Base-by-base conservation (phyloP, 2,888 invertebrate species). In the Sinotaia quadrata region DNA sequence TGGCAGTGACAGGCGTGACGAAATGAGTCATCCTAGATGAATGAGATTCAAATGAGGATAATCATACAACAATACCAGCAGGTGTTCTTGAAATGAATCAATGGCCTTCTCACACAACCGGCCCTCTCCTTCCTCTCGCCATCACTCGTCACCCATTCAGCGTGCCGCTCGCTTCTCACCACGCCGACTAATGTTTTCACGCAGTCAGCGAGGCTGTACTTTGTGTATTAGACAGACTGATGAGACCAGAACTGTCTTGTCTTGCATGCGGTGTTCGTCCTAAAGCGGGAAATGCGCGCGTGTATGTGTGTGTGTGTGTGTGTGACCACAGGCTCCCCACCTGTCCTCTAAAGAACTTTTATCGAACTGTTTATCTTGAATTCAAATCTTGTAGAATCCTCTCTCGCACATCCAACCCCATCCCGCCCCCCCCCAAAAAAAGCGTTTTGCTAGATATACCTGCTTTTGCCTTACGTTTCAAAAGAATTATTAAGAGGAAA, bases 31-130 rank as follows among this genome's bases (percentile, higher is more conserved):
- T 67, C 62, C 44, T 41, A 37, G 44, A 75, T 75, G 71, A 75
- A 75, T 75, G 73, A 73, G 71, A 68, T 71, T 71, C 60, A 69
- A 73, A 72, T 69, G 68, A 65, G 69, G 69, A 69, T 75, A 75
- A 75, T 71, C 73, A 61, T 49, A 56, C 59, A 65, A 68, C 68
- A 67, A 65, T 65, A 67, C 61, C 44, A 67, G 69, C 72, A 73
- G 72, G 72, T 73, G 72, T 67, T 69, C 59, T 37, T 47, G 63
- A 59, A 63, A 67, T 60, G 63, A 68, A 71, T 71, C 71, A 68
- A 71, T 71, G 68, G 47, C 47, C 8, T 47, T 47, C 24, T 47
- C 18, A 21, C 8, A 21, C 47, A 18, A 8, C 24, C 4, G 8
- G 8, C 47, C 1, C 5, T 2, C 21, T 24, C 47, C 47, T 24